Base-by-base conservation (phyloP, 37 sponge, comb jelly and placozoan genomes). In the Geodia barretti region DNA sequence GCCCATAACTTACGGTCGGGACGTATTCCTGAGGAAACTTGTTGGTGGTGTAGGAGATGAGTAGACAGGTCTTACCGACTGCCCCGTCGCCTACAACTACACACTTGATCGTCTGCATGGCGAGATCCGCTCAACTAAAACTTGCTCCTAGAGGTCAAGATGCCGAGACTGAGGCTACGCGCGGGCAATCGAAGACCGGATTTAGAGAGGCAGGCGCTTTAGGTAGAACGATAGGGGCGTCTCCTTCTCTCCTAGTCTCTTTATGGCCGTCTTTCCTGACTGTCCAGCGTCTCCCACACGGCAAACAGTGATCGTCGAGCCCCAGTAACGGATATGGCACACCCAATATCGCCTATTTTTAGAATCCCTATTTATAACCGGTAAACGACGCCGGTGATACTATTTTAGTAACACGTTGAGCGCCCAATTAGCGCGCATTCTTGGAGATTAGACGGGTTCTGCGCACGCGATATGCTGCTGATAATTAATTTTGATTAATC, bases 81-180 rank as follows among this genome's bases (percentile, higher is more conserved):
- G 99, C 99, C 11, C 99, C 99, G 85, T 98, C 99, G 32, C 99
- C 99, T 1, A 98, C 99, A 5, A 98, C 99, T 4, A 98, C 99
- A 80, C 96, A 96, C 89, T 98, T 98, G 26, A 98, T 94, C 35
- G 94, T 96, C 90, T 98, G 99, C 99, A 98, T 98, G 36, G n/a
- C n/a, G n/a, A n/a, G n/a, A n/a, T n/a, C n/a, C n/a, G n/a, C n/a
- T n/a, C n/a, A n/a, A 38, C 1, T 63, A 31, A 71, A 60, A 38
- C 24, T 26, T 2, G 28, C 17, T n/a, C 30, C 66, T 35, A 35
- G 2, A 31, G 28, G 76, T 11, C 62, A 60, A n/a, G 60, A 75
- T 59, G 76, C 38, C 3, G 9, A 70, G 20, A 70, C 71, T 35
- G 71, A 47, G 7, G 54, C 7, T 47, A 17, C 54, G 7, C 54